Evolutionary conservation across 2,888 invertebrate species (phyloP), one percentile per base, ranked within the genome.

Genomic region (Tetranychus truncatus): DNA sequence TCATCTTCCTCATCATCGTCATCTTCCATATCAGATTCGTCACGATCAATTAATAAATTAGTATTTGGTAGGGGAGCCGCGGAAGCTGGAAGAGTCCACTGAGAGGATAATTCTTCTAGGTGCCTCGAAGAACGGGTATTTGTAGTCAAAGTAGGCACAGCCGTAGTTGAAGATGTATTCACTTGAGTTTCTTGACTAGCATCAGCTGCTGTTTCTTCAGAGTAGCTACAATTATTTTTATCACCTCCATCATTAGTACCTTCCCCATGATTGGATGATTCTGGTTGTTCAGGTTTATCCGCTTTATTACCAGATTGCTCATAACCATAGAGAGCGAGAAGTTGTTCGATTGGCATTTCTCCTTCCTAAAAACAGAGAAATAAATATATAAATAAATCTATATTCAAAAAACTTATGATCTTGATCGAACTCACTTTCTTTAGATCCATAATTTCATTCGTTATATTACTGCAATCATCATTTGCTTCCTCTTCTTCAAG

Each of bases 401-500:
- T 45, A 73, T 34, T 24, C 66, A 45, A 69, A 74, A 20, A 71
- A 66, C 44, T 71, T 71, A 34, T 71, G 1, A 24, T 15, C 15
- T 55, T 9, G 15, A 55, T 15, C 15, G 15, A 55, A 55, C 66
- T 67, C 84, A 88, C 88, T 85, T 89, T 89, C 82, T 93, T 91
- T 78, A 95, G 85, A 82, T 90, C 91, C 80, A 90, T 89, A 73
- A 95, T 86, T 84, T 95, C 95, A 81, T 91, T 91, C 81, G 89
- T 88, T 73, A 91, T 89, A 83, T 94, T 93, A 77, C 83, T 83
- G 80, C 89, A 88, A 78, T 89, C 89, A 79, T 92, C 93, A 82
- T 95, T 84, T 74, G 92, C 93, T 86, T 96, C 96, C 86, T 96
- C 95, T 85, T 96, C 95, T 83, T 95, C 95, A 82, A 96, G 83